These are phyloP conservation scores for Momotus momota DNA, from an alignment of 2,797 vertebrate species.

Conservation along the genomic window DNA sequence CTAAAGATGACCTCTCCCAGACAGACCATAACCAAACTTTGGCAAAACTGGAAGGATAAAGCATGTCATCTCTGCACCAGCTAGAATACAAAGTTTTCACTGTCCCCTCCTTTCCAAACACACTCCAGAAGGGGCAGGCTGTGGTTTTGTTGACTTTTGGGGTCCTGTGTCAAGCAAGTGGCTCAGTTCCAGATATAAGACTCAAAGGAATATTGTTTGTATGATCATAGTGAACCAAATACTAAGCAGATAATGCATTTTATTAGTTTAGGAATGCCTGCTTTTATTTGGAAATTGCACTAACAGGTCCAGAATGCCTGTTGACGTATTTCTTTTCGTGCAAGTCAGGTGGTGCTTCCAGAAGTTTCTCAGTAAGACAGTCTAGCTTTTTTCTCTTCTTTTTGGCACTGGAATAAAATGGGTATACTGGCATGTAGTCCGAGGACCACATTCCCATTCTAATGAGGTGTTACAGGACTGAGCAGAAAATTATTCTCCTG, in stretches of 20 bases:
- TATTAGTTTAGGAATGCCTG: slow-evolving; percentile 17
- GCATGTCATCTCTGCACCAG: not conserved
- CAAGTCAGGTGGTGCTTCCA: slow-evolving; percentile 33
- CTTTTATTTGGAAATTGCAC: not conserved
- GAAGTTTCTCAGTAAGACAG: slow-evolving; percentile 36
- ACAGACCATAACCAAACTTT: not conserved
- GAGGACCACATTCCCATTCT: slow-evolving; percentile 28
- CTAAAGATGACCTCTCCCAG: slow-evolving; percentile 4
- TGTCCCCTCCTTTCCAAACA: slow-evolving; percentile 5
- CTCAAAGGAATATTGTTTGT: slow-evolving; percentile 42
- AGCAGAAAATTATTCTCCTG: slow-evolving; percentile 52
- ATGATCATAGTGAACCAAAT: not conserved
- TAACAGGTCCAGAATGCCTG: not conserved
- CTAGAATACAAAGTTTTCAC: not conserved
- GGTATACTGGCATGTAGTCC: slow-evolving; percentile 28
- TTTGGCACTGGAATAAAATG: slow-evolving; percentile 44
- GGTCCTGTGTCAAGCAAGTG: not conserved
- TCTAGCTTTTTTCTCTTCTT: not conserved
- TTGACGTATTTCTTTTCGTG: not conserved
- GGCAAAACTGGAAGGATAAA: not conserved
- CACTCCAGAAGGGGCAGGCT: not conserved
- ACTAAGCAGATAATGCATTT: slow-evolving; percentile 43
- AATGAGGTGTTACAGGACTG: slow-evolving; percentile 53
- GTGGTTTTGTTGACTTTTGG: not conserved
- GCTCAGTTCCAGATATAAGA: slow-evolving; percentile 19